Base-by-base conservation (phyloP, 1,140 invertebrate species). In the Lethrus apterus region DNA sequence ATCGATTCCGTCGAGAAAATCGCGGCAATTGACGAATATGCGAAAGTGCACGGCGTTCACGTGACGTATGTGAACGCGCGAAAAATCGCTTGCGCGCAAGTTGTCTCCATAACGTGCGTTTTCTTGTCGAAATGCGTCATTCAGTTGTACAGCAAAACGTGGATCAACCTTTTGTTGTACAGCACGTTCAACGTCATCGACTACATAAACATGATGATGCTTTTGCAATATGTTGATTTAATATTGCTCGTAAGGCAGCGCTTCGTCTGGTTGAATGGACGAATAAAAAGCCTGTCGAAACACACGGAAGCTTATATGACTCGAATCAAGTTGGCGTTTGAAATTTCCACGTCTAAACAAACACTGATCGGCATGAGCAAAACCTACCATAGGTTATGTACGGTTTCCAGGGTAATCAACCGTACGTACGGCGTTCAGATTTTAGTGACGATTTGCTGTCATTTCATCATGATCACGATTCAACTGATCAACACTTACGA, bases 151-250 rank as follows among this genome's bases (percentile, higher is more conserved):
- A 23, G 9, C 1, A 15, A 26, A 10, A 29, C 24, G 7, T 11
- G 23, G 30, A 13, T 20, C 4, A 18, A 23, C 4, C 7, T 46
- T 5, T 38, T 36, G 9, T 38, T 50, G 15, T 45, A 53, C 26
- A 46, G 18, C 18, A 26, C 34, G 11, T 50, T 53, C 19, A 53
- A 53, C 26, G 30, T 53, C 18, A 32, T 50, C 19, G 43, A 53
- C 20, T 38, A 34, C 13, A 48, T 53, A 4, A 50, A 53, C 32
- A 50, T 44, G 3, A 45, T 50, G 9, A 43, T 43, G 31, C 10
- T 53, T 15, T 50, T 44, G 31, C 51, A 53, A 18, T 53, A 53
- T 40, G 42, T 53, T 1, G 44, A 53, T 42, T 8, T 46, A n/a
- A 10, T 50, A n/a, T 33, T 53, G 24, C 24, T 53, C 19, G 13